Base-by-base conservation (phyloP, 1,140 invertebrate species). In the Cydia fagiglandana region DNA sequence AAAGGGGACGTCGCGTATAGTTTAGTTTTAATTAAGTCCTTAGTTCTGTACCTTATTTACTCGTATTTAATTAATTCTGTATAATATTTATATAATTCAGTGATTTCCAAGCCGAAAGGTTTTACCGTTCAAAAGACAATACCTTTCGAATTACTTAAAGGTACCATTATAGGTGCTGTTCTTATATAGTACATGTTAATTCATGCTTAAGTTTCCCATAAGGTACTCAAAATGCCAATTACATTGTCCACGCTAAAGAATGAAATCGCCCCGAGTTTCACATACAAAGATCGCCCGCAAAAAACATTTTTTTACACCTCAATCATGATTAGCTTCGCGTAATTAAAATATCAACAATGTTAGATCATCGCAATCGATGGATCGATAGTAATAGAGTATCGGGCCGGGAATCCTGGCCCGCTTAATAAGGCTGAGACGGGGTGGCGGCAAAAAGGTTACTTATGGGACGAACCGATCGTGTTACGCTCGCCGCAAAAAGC, bases 381-480 rank as follows among this genome's bases (percentile, higher is more conserved):
- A 45, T 70, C 34, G 13, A 79, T 82, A 79, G 78, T 76, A 80
- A 82, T 84, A 86, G 83, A 80, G 76, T 79, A 86, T 88, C 86
- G 86, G 86, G 30, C 10, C 66, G 66, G 66, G 66, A 70, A 70
- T 70, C 66, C 66, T 70, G 66, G 30, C 34, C 6, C 15, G 15
- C 88, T 88, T 88, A 86, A 88, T 89, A 89, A 89, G 89, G 89
- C 75, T 79, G 78, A 76, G 78, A 68, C 83, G 30, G 38, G 64
- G 73, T 70, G 56, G 56, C 61, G 28, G 9, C 56, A 75, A 91
- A 91, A 91, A 85, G 77, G 78, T 77, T 84, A 89, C 84, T 88
- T 89, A 89, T 85, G 86, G 89, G 88, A 88, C 85, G 86, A 84
- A 74, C 81, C 80, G 89, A 89, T 89, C 88, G 89, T 88, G 88